Evolutionary conservation across 2,888 invertebrate genomes (phyloP), one percentile per base, ranked within the genome.

Genomic region (Eueremaeus valkanovi): DNA sequence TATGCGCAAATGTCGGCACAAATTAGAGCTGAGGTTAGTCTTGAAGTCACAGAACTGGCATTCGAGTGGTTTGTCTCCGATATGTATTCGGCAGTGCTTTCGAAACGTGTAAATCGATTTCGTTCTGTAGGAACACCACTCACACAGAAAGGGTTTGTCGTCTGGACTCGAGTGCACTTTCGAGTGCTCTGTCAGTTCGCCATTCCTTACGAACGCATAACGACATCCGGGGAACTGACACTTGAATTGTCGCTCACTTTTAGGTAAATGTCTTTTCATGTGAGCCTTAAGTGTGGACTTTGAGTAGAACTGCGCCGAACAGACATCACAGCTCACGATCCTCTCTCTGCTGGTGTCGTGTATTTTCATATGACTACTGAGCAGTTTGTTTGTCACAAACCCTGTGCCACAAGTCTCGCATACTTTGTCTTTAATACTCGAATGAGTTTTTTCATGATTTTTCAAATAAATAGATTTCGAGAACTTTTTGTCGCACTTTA

Each of bases 331-430:
- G 21, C 70, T 18, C 2, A 70, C 27, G 11, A 6, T 45, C 24
- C 24, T 40, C 21, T 42, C 29, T 24, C 70, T 24, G 29, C 27
- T 45, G 0, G 5, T 29, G 45, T 70, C 70, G 16, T 70, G 70
- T 70, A 24, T 70, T 42, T 45, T 70, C 27, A 70, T 40, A 27
- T 70, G 70, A 27, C 11, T 42, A 0, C 9, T 45, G 1, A 70
- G 45, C 6, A 70, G 13, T 16, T 70, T 70, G 27, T 42, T 42
- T 13, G 36, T 29, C 0, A 77, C 75, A 75, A 78, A 78, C 61
- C 76, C 76, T 36, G 75, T n/a, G n/a, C 78, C 78, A 76, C 78
- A 78, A 61, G 78, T 78, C 21, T 78, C 76, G 61, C 78, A 78
- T 0, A 78, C 74, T 36, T 78, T 77, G 16, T 77, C 78, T 66